These are phyloP conservation scores for Lerema accius DNA, from an alignment of 1,140 invertebrate genomes.

Conservation along the genomic window DNA sequence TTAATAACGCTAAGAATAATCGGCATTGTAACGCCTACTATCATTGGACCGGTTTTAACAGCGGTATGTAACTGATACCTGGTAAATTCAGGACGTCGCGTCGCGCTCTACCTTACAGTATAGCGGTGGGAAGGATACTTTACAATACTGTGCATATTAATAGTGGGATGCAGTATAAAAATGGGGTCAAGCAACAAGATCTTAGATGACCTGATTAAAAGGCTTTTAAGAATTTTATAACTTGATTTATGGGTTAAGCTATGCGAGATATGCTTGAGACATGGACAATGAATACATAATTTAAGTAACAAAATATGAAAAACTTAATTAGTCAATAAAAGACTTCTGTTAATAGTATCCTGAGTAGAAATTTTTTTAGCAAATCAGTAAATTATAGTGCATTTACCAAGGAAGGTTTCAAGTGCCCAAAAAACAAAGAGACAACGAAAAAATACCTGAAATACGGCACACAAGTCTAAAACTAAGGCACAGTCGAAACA, in stretches of 20 bases:
- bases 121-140: conserved; percentile 18
- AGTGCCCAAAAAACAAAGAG: not conserved
- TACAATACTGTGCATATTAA: conserved; percentile 14
- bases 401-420: not conserved
- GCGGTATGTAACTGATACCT: conserved; percentile 13
- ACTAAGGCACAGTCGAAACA: conserved; percentile 32
- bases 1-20: too few relatives aligned
- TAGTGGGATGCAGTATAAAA: conserved; percentile 9
- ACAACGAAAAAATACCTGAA: conserved; percentile 19
- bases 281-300: too few relatives aligned
- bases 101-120: not conserved
- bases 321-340: too few relatives aligned
- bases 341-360: too few relatives aligned
- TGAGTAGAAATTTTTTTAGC: too few relatives aligned
- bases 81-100: conserved; percentile 13
- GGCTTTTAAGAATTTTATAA: too few relatives aligned
- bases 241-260: too few relatives aligned
- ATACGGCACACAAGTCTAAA: conserved; percentile 28
- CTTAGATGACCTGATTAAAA: conserved; percentile 17
- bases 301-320: too few relatives aligned
- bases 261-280: too few relatives aligned
- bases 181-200: conserved; percentile 4
- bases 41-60: not conserved
- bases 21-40: too few relatives aligned
- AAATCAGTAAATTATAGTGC: too few relatives aligned